Evolutionary conservation across 1,140 invertebrate genomes (phyloP), one percentile per base, ranked within the genome.

Genomic region (Leptinotarsa defecta): DNA sequence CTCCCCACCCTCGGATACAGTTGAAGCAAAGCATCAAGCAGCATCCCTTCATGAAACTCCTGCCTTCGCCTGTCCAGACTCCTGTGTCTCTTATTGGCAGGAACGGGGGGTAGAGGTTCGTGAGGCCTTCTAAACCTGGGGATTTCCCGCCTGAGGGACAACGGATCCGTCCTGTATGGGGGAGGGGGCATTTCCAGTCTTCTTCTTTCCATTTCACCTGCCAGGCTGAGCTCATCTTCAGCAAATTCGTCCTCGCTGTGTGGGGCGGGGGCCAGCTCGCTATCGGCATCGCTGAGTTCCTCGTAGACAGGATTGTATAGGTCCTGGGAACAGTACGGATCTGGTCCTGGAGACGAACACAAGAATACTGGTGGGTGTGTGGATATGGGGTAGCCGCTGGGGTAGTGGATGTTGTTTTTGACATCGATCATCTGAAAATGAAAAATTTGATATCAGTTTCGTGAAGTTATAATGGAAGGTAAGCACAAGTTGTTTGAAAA

Each of bases 251-350:
- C 91, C 80, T 91, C 91, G 82, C 90, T 91, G 72, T 86, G 88
- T 2, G 88, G 83, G 24, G 88, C 89, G 61, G 87, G 89, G 20
- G 81, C 81, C 71, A 85, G 68, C 76, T 91, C 90, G 74, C 88
- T 89, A 74, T 92, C 90, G 52, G 89, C 88, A 79, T 91, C 90
- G 77, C 90, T 91, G 65, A 92, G 86, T 83, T 92, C 91, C 84
- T 92, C 91, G 85, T 92, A 92, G 34, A 92, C 91, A 71, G 91
- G 91, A 84, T 91, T 90, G 85, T 90, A 91, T 71, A 90, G 87
- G 80, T 92, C 91, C 82, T 91, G 90, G 49, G 91, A 91, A 72
- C 86, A 87, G 86, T 91, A 91, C 74, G 90, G 90, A 86, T 92
- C 91, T 22, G 90, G 90, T 34, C 90, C 89, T n/a, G 91, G 90